Base-by-base conservation (phyloP, 35 echinoderm and acorn worm species). In the Patiria miniata region DNA sequence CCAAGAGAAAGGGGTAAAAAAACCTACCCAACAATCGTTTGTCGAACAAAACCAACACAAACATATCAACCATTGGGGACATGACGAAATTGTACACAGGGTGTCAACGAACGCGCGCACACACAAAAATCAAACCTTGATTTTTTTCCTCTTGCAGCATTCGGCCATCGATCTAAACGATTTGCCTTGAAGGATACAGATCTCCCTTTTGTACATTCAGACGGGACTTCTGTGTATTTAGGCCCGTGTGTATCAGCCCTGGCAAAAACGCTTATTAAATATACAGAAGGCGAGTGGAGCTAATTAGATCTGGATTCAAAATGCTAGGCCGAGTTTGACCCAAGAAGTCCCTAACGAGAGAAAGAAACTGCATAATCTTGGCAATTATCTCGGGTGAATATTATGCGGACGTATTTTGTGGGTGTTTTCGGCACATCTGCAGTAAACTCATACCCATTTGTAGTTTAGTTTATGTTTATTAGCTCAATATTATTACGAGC, bases 111-210 rank as follows among this genome's bases (percentile, higher is more conserved):
- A 73, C 65, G 65, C 65, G 34, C 65, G 1, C 58, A 30, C 65
- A 47, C 12, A 6, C n/a, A n/a, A n/a, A 12, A 47, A 47, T 47
- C 42, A 47, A 73, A 26, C 29, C 65, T 23, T 73, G 65, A 73
- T 73, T 73, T 73, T 1, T 47, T 47, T 47, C 42, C 12, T 47
- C 12, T 47, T 4, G 42, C 42, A 47, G 4, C 12, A 4, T 33
- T 34, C 65, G 34, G 34, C 65, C 65, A 73, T 73, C 34, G 65
- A 73, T 73, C 65, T 73, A 73, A 73, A 73, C 65, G 65, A 73
- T 73, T 47, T 23, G 65, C 65, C 65, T 73, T 73, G 65, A 73
- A 73, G 34, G n/a, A n/a, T n/a, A 73, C 23, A 61, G 58, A 61
- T 15, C 8, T 6, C 58, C 4, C 42, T n/a, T n/a, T n/a, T n/a